Percentiles rank a stretch among this genome's conserved stretches.
Conservation (phyloP, 2,888 invertebrate species). For the Apoda limacodes region DNA sequence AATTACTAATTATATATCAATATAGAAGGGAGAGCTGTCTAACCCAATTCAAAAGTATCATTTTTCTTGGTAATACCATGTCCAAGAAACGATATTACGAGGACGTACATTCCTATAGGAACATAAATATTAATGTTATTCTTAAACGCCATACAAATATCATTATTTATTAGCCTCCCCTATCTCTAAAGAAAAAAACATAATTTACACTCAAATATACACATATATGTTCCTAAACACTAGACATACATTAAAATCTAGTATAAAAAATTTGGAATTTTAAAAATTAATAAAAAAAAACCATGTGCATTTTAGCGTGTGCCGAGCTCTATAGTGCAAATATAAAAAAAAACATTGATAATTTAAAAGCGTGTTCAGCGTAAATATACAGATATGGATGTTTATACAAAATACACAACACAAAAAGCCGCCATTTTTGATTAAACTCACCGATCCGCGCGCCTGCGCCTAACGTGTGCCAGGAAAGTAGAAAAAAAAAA, state of each 20-base stretch:
- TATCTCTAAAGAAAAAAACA: too few relatives aligned
- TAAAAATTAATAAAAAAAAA: too few relatives aligned
- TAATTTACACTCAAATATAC: too few relatives aligned
- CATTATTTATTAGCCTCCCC: too few relatives aligned
- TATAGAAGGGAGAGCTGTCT: conserved; percentile 25
- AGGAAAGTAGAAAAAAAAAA: conserved; percentile 32
- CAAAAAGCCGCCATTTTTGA: conserved; percentile 35
- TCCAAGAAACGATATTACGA: conserved; percentile 50
- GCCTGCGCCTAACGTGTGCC: conserved; percentile 69
- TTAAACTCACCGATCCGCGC: conserved; percentile 74
- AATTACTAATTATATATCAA: too few relatives aligned
- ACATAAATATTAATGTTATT: too few relatives aligned
- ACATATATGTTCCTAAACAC: too few relatives aligned
- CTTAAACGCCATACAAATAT: too few relatives aligned
- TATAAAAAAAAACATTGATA: conserved; percentile 26
- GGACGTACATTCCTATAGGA: conserved; percentile 51
- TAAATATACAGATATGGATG: conserved; percentile 28
- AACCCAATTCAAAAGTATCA: conserved; percentile 51
- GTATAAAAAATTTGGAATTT: too few relatives aligned
- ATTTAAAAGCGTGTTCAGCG: conserved; percentile 41
- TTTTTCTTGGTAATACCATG: conserved; percentile 45
- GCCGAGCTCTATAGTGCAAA: conserved; percentile 20
- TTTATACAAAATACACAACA: conserved; percentile 26
- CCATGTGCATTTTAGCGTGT: too few relatives aligned
- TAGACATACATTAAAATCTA: too few relatives aligned